Percentiles rank a stretch among this genome's conserved stretches.
These are phyloP conservation scores for Rhyacichthys aspro DNA, from an alignment of 2,797 vertebrate species.

Conservation along the genomic window DNA sequence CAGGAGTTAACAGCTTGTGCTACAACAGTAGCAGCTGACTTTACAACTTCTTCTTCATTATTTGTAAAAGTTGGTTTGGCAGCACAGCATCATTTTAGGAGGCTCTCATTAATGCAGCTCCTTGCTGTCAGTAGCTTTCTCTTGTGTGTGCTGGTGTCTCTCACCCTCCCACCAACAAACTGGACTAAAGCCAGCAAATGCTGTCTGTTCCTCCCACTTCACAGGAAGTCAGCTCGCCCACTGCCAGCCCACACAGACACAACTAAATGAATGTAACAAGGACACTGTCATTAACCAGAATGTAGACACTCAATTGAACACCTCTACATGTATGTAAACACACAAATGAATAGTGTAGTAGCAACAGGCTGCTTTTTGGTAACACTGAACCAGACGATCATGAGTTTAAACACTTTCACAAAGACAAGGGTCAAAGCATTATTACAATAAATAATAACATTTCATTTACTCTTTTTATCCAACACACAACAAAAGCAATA, in stretches of 20 bases:
- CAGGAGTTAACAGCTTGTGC: neutral
- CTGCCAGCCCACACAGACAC: conserved; percentile 33
- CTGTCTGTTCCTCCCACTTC: conserved; percentile 64
- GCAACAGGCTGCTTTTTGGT: conserved; percentile 37
- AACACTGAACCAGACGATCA: conserved; percentile 9
- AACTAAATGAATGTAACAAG: conserved; percentile 29
- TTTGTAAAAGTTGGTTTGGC: conserved; percentile 8
- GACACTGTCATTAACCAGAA: conserved; percentile 2
- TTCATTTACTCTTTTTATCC: too few relatives aligned
- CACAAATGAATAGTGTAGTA: neutral
- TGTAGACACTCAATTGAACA: conserved; percentile 2
- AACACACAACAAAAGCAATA: too few relatives aligned
- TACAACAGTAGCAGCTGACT: neutral
- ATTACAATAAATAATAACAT: too few relatives aligned
- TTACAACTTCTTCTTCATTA: conserved; percentile 2
- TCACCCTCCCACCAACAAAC: conserved; percentile 62
- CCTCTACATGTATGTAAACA: conserved; percentile 4
- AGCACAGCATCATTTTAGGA: conserved; percentile 29
- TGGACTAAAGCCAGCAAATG: conserved; percentile 69
- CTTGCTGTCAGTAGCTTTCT: conserved; percentile 39
- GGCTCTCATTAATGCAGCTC: conserved; percentile 39
- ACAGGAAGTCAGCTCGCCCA: conserved; percentile 71
- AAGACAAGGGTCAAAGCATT: too few relatives aligned
- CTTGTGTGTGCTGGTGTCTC: conserved; percentile 61
- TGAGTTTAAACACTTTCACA: too few relatives aligned